phyloP scores from a whole-genome alignment of 2,113 vertebrate species.

The Danio rerio region GRCz12tu NC_133189.1:32021501-32022000 shows the following conservation, averaged over 20 bases:
- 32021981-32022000: background rate
- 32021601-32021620: background rate
- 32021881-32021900: constrained; percentile 53
- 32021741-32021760: constrained; percentile 60
- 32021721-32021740: constrained; percentile 53
- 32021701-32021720: background rate
- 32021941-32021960: constrained; percentile 44
- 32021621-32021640: background rate
- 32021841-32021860: constrained; percentile 61
- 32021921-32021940: background rate
- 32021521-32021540: too few species aligned
- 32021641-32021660: background rate
- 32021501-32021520: too few species aligned
- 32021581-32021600: background rate
- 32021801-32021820: constrained; percentile 73
- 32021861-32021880: constrained; percentile 64
- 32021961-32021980: background rate
- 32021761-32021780: constrained; percentile 65
- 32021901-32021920: constrained; percentile 46
- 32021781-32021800: constrained; percentile 75
- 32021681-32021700: background rate
- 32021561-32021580: background rate
- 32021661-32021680: background rate
- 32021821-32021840: constrained; percentile 76
- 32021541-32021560: too few species aligned